Percentiles rank a stretch among this genome's conserved stretches.
Conservation (phyloP, 1,140 invertebrate species). For the Amphibalanus amphitrite region DNA sequence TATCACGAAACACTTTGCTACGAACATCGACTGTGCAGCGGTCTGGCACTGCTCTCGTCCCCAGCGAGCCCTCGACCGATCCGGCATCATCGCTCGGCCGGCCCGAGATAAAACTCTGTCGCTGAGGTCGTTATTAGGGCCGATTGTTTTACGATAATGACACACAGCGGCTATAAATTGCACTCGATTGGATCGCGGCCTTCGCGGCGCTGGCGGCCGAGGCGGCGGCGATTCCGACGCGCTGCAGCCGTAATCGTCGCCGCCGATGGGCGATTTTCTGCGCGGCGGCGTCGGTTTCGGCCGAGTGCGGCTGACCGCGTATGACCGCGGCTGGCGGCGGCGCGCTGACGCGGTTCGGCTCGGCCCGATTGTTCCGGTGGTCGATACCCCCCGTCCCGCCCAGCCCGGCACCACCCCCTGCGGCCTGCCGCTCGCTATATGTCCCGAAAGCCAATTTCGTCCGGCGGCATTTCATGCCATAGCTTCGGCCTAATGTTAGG, state of each 20-base stretch:
- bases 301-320: too few relatives aligned
- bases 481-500: background rate
- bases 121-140: background rate
- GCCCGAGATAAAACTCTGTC: background rate
- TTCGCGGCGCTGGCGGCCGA: too few relatives aligned
- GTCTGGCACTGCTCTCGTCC: background rate
- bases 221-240: too few relatives aligned
- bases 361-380: too few relatives aligned
- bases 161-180: background rate
- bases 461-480: background rate
- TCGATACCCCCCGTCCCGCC: too few relatives aligned
- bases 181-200: background rate
- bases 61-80: background rate
- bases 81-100: background rate
- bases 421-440: background rate
- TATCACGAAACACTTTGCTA: background rate
- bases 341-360: too few relatives aligned
- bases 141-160: constrained; percentile 1
- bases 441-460: background rate
- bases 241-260: too few relatives aligned
- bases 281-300: too few relatives aligned
- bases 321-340: too few relatives aligned
- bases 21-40: background rate
- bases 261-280: too few relatives aligned
- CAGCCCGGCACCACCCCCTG: too few relatives aligned